Percentiles rank a stretch among this genome's conserved stretches.
Conservation (phyloP, 2,888 invertebrate genomes). For the Volucella zonaria region DNA sequence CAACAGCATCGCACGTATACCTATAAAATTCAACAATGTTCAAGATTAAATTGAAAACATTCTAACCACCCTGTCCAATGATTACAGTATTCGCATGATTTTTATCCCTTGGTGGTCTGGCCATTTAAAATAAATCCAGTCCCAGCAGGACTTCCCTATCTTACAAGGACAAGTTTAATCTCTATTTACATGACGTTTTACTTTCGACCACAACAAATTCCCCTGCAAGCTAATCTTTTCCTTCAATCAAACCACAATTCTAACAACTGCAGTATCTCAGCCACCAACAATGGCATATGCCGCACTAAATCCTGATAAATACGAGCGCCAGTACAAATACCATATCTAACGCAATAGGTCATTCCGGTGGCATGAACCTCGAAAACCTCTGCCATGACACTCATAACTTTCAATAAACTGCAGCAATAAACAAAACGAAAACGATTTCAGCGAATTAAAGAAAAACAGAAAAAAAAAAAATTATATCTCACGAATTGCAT, state of each 20-base stretch:
- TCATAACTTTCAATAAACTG: slow-evolving; percentile 72
- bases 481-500: slow-evolving; percentile 63
- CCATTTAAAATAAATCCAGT: slow-evolving; percentile 2
- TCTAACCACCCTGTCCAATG: neutral
- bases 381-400: slow-evolving; percentile 71
- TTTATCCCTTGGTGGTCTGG: slow-evolving; percentile 10
- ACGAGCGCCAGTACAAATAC: neutral
- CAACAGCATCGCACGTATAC: too few relatives aligned
- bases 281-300: slow-evolving; percentile 32
- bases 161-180: slow-evolving; percentile 50
- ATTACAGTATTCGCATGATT: neutral
- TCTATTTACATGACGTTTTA: slow-evolving; percentile 1
- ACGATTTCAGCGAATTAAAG: slow-evolving; percentile 6
- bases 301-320: slow-evolving; percentile 32
- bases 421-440: slow-evolving; percentile 44
- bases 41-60: neutral
- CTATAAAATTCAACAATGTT: too few relatives aligned
- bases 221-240: slow-evolving; percentile 41
- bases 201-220: neutral
- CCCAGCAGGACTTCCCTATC: slow-evolving; percentile 1
- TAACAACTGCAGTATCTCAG: slow-evolving; percentile 35
- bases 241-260: slow-evolving; percentile 42
- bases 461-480: slow-evolving; percentile 26
- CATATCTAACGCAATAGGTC: slow-evolving; percentile 64
- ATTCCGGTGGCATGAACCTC: slow-evolving; percentile 69